Evolutionary conservation across 2,888 invertebrate genomes (phyloP).

Genomic region (Anarsia innoxiella): DNA sequence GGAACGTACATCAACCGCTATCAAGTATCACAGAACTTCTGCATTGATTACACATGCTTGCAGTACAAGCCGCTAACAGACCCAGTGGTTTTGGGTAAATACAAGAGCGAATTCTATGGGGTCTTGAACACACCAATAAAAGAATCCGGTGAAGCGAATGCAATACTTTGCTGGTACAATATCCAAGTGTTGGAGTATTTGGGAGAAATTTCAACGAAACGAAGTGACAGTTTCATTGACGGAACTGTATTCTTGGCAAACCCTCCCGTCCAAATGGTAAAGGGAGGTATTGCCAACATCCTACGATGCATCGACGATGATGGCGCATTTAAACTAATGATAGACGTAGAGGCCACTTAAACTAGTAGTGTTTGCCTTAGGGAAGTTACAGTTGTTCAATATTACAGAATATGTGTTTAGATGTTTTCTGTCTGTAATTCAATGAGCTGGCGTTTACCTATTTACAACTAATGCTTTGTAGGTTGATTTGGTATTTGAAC

Average conservation of each 20-base stretch:
- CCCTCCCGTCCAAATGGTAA: constrained; percentile 34
- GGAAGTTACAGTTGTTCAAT: neutral
- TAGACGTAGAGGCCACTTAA: constrained; percentile 23
- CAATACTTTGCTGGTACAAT: constrained; percentile 74
- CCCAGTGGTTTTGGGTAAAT: constrained; percentile 36
- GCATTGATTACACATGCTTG: constrained; percentile 57
- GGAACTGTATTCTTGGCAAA: constrained; percentile 63
- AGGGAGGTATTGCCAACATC: constrained; percentile 41
- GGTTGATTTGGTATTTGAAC: no score
- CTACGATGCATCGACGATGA: constrained; percentile 42
- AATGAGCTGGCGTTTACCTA: no score
- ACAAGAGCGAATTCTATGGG: constrained; percentile 24
- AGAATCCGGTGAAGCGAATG: constrained; percentile 58
- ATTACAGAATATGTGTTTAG: neutral
- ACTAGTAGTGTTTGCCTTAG: no score
- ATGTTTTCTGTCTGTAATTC: no score
- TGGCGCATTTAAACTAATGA: constrained; percentile 44
- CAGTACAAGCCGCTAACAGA: constrained; percentile 54
- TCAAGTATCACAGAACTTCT: constrained; percentile 74
- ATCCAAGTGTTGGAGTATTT: constrained; percentile 55
- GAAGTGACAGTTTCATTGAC: constrained; percentile 56
- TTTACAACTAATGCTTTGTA: no score
- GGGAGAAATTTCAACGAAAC: constrained; percentile 53
- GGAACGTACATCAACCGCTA: constrained; percentile 75
- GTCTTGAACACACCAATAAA: constrained; percentile 37